Conservation (phyloP, 2,113 vertebrate species). For the Candoia aspera region DNA sequence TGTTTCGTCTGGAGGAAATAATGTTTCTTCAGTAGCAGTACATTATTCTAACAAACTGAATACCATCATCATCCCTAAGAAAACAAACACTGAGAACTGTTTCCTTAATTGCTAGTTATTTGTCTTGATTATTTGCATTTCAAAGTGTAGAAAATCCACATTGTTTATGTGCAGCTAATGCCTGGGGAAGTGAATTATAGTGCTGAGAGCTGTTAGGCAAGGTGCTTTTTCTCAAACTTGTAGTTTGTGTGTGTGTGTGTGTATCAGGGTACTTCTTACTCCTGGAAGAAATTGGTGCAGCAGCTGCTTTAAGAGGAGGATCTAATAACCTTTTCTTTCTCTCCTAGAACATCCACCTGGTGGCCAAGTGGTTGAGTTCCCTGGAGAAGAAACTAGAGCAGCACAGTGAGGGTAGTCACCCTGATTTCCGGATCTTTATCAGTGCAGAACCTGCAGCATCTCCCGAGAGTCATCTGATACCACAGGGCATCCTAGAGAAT, state of each 20-base stretch:
- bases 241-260: background rate
- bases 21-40: background rate
- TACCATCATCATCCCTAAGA: background rate
- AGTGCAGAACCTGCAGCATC: conserved; percentile 89
- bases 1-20: conserved; percentile 17
- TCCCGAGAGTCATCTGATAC: conserved; percentile 84
- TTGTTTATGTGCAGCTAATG: background rate
- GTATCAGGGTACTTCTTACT: background rate
- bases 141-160: conserved; percentile 3
- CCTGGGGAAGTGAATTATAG: conserved; percentile 17
- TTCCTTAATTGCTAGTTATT: conserved; percentile 31
- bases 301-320: background rate
- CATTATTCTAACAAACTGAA: conserved; percentile 8
- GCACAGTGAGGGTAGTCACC: conserved; percentile 78
- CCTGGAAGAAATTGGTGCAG: background rate
- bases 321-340: conserved; percentile 27
- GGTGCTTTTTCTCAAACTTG: fast-evolving
- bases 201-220: background rate
- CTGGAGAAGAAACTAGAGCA: conserved; percentile 93
- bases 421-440: conserved; percentile 85
- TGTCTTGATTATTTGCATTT: conserved; percentile 17
- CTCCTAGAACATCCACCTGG: conserved; percentile 92
- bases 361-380: conserved; percentile 87
- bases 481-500: conserved; percentile 93
- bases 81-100: background rate